phyloP scores from a whole-genome alignment of 2,113 vertebrate species.

The Dolichallabes microphthalmus region DNA sequence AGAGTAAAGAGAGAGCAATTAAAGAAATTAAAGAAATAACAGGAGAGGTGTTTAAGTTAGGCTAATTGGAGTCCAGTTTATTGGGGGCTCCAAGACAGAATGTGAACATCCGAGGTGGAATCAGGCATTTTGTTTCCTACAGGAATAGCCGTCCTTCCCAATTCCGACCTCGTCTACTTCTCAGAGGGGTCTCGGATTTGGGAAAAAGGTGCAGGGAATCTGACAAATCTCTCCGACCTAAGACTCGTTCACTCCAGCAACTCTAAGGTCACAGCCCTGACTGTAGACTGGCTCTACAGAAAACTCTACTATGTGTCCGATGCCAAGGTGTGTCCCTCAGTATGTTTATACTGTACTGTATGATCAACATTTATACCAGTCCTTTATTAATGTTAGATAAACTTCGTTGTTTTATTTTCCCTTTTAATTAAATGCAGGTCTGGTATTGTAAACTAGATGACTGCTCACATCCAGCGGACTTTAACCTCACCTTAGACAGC shows the following conservation, averaged over 20 bases:
- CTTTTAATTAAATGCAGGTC: slow-evolving; percentile 59
- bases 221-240: slow-evolving; percentile 67
- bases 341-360: neutral
- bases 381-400: neutral
- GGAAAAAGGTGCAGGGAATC: slow-evolving; percentile 67
- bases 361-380: neutral
- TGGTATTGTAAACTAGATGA: slow-evolving; percentile 68
- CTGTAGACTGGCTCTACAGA: slow-evolving; percentile 75
- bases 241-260: slow-evolving; percentile 66
- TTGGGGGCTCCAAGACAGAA: no score
- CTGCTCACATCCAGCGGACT: slow-evolving; percentile 63
- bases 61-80: no score
- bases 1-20: no score
- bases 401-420: neutral
- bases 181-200: slow-evolving; percentile 73
- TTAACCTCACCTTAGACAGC: slow-evolving; percentile 58
- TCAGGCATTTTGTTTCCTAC: slow-evolving; percentile 24
- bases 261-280: slow-evolving; percentile 70
- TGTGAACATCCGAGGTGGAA: neutral
- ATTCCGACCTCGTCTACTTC: slow-evolving; percentile 71
- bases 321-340: slow-evolving; percentile 62
- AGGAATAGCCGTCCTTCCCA: slow-evolving; percentile 71
- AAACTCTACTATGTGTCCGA: slow-evolving; percentile 76
- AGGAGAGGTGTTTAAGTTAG: no score
- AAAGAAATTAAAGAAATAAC: no score